Conservation (phyloP, 2,888 invertebrate genomes). For the Nemotelus pantherinus region DNA sequence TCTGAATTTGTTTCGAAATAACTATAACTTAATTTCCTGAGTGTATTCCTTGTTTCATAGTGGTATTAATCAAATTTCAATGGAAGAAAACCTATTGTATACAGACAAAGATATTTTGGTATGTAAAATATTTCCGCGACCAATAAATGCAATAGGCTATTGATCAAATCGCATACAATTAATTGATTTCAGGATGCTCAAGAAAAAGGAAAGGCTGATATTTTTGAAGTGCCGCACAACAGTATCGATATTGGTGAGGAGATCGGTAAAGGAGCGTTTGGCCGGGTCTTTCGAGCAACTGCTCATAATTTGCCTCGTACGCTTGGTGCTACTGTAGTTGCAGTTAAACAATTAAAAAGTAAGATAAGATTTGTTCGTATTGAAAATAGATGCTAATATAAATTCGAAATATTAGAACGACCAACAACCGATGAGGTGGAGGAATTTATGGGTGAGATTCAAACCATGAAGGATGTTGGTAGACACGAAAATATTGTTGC, state of each 20-base stretch:
- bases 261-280: constrained; percentile 81
- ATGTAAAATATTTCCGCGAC: constrained; percentile 48
- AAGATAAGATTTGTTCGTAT: constrained; percentile 52
- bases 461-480: constrained; percentile 80
- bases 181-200: constrained; percentile 57
- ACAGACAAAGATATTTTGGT: constrained; percentile 70
- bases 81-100: constrained; percentile 70
- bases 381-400: no score
- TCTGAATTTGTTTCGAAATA: neutral
- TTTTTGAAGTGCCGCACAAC: constrained; percentile 60
- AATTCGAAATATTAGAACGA: constrained; percentile 63
- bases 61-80: constrained; percentile 59
- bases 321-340: constrained; percentile 70
- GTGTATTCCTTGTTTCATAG: constrained; percentile 24
- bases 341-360: constrained; percentile 80
- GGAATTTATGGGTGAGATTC: constrained; percentile 81
- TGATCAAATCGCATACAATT: no score
- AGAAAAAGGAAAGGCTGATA: constrained; percentile 58
- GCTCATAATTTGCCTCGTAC: constrained; percentile 67
- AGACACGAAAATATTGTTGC: constrained; percentile 80
- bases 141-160: neutral
- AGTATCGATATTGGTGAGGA: constrained; percentile 61
- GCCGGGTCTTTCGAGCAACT: constrained; percentile 75
- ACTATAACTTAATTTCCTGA: neutral
- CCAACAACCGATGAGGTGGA: constrained; percentile 70